Evolutionary conservation across 1,140 invertebrate species (phyloP).

Genomic region (Drosophila kohkoa): DNA sequence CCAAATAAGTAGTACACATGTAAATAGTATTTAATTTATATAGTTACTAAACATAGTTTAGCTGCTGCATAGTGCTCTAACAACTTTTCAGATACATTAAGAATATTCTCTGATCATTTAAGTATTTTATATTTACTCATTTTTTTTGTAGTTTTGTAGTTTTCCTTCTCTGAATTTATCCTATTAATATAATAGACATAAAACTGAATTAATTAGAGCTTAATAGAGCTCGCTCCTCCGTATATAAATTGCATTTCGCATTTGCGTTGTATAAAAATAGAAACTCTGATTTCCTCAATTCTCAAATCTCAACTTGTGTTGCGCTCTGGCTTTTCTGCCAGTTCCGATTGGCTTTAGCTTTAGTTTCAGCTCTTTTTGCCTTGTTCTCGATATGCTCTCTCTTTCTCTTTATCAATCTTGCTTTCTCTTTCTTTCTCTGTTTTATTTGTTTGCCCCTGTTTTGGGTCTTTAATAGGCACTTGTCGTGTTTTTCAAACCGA

Average conservation of each 20-base stretch:
- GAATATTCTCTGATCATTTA: constrained; percentile 28
- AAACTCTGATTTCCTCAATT: constrained; percentile 59
- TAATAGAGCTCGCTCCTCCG: constrained; percentile 35
- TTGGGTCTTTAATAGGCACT: constrained; percentile 62
- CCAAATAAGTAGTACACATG: constrained; percentile 31
- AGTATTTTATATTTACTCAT: constrained; percentile 26
- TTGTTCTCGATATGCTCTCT: constrained; percentile 46
- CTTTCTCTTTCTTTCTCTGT: neutral
- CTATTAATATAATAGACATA: constrained; percentile 82
- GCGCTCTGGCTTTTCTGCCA: constrained; percentile 5
- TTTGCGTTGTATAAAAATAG: constrained; percentile 73
- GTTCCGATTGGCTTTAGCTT: constrained; percentile 59
- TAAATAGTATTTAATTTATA: constrained; percentile 1
- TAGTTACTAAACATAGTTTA: constrained; percentile 43
- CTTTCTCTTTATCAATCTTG: constrained; percentile 6
- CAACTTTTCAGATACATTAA: constrained; percentile 28
- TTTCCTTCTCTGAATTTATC: constrained; percentile 42
- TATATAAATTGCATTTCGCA: constrained; percentile 48
- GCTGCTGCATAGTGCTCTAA: constrained; percentile 9
- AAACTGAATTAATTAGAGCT: constrained; percentile 57
- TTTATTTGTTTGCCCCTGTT: constrained; percentile 6
- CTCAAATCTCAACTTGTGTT: neutral
- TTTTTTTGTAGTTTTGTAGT: constrained; percentile 16
- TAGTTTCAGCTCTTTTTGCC: constrained; percentile 58
- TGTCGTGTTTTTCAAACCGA: constrained; percentile 71